These are phyloP conservation scores for Drosophila setifemur DNA, from an alignment of 1,140 invertebrate species.

Conservation along the genomic window DNA sequence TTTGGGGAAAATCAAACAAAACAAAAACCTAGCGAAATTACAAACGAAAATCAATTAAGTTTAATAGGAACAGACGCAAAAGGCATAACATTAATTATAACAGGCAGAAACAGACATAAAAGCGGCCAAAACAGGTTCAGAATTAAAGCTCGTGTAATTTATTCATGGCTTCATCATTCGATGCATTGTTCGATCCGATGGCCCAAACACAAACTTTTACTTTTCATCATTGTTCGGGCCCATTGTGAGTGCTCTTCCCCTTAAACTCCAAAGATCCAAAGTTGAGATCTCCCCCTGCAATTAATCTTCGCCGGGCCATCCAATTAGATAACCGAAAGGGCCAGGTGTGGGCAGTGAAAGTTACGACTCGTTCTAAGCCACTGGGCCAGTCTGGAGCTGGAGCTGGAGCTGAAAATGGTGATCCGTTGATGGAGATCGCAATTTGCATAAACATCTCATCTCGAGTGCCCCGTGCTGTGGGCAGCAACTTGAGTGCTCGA, in stretches of 20 bases:
- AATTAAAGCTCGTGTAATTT: slow-evolving; percentile 55
- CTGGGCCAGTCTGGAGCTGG: slow-evolving; percentile 19
- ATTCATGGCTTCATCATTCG: slow-evolving; percentile 65
- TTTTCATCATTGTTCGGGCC: slow-evolving; percentile 53
- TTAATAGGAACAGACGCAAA: slow-evolving; percentile 17
- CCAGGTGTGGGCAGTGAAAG: slow-evolving; percentile 63
- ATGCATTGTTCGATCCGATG: slow-evolving; percentile 56
- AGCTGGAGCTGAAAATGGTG: background rate
- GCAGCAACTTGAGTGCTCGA: slow-evolving; percentile 8
- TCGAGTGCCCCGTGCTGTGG: slow-evolving; percentile 14
- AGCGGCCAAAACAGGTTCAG: slow-evolving; percentile 56
- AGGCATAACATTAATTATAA: slow-evolving; percentile 54
- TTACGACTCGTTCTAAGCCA: slow-evolving; percentile 60
- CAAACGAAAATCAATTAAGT: slow-evolving; percentile 34
- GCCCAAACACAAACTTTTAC: slow-evolving; percentile 69
- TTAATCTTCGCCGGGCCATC: slow-evolving; percentile 57
- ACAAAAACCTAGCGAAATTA: slow-evolving; percentile 8
- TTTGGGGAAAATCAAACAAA: slow-evolving; percentile 25
- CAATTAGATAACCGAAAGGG: slow-evolving; percentile 65
- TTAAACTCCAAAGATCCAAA: background rate
- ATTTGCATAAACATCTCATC: slow-evolving; percentile 62
- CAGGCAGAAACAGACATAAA: slow-evolving; percentile 5
- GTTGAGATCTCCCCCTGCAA: slow-evolving; percentile 59
- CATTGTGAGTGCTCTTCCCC: slow-evolving; percentile 43
- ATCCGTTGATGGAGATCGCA: slow-evolving; percentile 5